A percentile compares a stretch with the other conserved stretches of the same genome.
phyloP scores from a whole-genome alignment of 1,140 invertebrate genomes.

The Ectropis grisescens region DNA sequence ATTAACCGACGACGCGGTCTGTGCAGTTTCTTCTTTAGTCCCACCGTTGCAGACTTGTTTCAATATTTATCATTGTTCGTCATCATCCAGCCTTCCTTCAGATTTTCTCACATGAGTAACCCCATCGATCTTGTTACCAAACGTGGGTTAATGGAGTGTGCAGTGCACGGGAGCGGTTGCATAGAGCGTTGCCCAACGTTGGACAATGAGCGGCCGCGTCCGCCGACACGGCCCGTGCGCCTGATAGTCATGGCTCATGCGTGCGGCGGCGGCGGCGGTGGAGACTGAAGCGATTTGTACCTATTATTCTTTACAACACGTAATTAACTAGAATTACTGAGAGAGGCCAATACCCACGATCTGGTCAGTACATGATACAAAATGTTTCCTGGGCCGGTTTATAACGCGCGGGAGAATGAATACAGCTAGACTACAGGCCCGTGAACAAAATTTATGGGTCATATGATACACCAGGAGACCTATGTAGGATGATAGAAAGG shows the following conservation, averaged over 20 bases:
- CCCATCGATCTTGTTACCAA: conserved; percentile 30
- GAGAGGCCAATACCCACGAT: too few relatives aligned
- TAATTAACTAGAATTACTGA: too few relatives aligned
- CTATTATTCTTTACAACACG: neutral
- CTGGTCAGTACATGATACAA: too few relatives aligned
- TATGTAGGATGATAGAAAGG: too few relatives aligned
- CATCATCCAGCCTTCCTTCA: neutral
- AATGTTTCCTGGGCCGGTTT: too few relatives aligned
- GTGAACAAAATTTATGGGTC: too few relatives aligned
- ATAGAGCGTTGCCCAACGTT: conserved; percentile 28
- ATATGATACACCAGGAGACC: too few relatives aligned
- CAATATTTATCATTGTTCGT: neutral
- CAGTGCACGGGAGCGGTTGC: conserved; percentile 29
- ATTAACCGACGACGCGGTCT: too few relatives aligned
- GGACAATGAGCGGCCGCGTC: conserved; percentile 19
- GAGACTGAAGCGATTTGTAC: conserved; percentile 11
- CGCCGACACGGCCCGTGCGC: conserved; percentile 19
- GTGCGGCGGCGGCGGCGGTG: conserved; percentile 32
- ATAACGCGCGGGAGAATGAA: too few relatives aligned
- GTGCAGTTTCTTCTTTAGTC: neutral
- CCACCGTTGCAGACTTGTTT: neutral
- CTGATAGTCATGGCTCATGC: conserved; percentile 20
- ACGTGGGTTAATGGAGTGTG: conserved; percentile 35
- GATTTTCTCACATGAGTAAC: neutral
- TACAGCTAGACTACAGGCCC: too few relatives aligned